These are phyloP conservation scores for Rhagium mordax DNA, from an alignment of 2,888 invertebrate genomes.

Conservation along the genomic window DNA sequence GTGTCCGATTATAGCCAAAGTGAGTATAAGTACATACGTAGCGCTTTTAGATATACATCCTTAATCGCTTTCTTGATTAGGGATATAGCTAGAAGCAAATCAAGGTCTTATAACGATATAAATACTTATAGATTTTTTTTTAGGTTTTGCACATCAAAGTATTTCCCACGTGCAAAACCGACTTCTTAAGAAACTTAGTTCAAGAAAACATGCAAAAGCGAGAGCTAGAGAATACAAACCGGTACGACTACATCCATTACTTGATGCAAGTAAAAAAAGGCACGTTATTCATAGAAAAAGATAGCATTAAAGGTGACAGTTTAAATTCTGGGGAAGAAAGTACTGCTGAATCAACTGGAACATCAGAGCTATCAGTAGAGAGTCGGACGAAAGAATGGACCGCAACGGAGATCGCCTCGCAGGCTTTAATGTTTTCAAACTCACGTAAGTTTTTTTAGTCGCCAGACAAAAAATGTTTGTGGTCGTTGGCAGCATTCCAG, in stretches of 20 bases:
- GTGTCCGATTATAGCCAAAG: conserved; percentile 4
- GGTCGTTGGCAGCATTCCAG: no score
- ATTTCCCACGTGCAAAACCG: conserved; percentile 13
- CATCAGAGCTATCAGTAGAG: conserved; percentile 54
- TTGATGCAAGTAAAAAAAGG: background rate
- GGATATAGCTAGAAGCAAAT: no score
- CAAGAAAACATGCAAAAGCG: conserved; percentile 43
- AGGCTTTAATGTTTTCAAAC: conserved; percentile 64
- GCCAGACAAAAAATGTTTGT: no score
- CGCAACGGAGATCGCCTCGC: conserved; percentile 73
- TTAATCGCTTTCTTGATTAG: no score
- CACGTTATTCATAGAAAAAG: background rate
- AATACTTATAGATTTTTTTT: background rate
- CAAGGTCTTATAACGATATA: no score
- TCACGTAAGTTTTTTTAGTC: conserved; percentile 11
- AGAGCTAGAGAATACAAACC: conserved; percentile 39
- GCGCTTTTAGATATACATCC: no score
- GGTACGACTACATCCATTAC: background rate
- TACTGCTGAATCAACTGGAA: background rate
- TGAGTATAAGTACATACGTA: background rate
- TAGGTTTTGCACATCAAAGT: conserved; percentile 11
- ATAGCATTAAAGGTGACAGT: background rate
- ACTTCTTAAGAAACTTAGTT: background rate
- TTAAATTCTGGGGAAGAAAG: background rate
- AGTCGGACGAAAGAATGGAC: conserved; percentile 26